phyloP scores from a whole-genome alignment of 2,888 invertebrate genomes.

The Steinernema hermaphroditum region DNA sequence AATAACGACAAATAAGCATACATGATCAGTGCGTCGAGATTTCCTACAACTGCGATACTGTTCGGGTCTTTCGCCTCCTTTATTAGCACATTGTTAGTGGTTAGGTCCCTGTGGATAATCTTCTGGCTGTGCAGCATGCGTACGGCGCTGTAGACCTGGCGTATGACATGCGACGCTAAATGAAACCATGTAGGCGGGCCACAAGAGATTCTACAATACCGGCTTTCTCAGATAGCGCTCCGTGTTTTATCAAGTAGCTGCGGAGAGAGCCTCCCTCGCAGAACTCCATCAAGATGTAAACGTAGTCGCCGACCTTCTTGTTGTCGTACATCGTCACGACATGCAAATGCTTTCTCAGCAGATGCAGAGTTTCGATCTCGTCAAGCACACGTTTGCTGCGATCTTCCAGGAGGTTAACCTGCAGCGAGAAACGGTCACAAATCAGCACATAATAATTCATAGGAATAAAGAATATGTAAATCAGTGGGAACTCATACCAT shows the following conservation, averaged over 20 bases:
- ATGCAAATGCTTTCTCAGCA: background rate
- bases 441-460: background rate
- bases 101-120: slow-evolving; percentile 50
- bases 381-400: background rate
- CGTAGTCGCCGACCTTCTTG: slow-evolving; percentile 31
- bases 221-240: slow-evolving; percentile 34
- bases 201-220: slow-evolving; percentile 32
- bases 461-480: background rate
- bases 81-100: slow-evolving; percentile 52
- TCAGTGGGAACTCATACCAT: no score
- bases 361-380: background rate
- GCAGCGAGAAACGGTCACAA: background rate
- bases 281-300: slow-evolving; percentile 50
- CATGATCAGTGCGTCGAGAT: background rate
- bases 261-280: slow-evolving; percentile 45
- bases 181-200: background rate
- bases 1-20: no score
- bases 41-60: slow-evolving; percentile 24
- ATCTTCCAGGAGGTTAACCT: background rate
- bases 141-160: slow-evolving; percentile 49
- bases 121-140: slow-evolving; percentile 39
- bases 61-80: slow-evolving; percentile 28
- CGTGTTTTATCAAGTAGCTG: slow-evolving; percentile 40
- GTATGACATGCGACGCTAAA: slow-evolving; percentile 46
- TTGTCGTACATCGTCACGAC: background rate